Conservation (phyloP, 2,113 vertebrate genomes). For the Cervus canadensis region DNA sequence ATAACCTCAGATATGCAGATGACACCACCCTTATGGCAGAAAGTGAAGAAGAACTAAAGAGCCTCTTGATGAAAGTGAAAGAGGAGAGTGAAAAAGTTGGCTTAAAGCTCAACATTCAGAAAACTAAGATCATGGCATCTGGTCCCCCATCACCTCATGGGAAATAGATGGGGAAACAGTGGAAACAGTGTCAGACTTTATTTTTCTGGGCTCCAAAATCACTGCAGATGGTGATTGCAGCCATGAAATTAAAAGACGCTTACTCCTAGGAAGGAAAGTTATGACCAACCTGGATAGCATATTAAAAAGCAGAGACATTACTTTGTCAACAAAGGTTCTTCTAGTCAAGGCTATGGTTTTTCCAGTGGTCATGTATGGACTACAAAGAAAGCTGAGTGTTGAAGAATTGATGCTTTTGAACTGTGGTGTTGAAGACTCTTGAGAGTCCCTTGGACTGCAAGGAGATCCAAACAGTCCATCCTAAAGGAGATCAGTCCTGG, state of each 20-base stretch:
- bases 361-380: neutral
- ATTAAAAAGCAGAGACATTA: neutral
- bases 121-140: neutral
- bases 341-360: neutral
- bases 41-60: neutral
- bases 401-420: no score
- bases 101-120: neutral
- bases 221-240: neutral
- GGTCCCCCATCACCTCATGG: neutral
- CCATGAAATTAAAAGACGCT: neutral
- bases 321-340: neutral
- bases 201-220: fast-evolving
- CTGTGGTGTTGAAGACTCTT: no score
- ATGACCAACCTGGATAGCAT: neutral
- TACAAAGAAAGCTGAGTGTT: no score
- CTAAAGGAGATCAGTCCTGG: no score
- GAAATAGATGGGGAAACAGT: neutral
- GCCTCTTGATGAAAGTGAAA: neutral
- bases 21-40: neutral
- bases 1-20: neutral
- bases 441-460: no score
- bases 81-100: neutral
- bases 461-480: no score
- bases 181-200: neutral
- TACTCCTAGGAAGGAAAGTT: neutral